Percentiles rank a stretch among this genome's conserved stretches.
These are phyloP conservation scores for Nettapus auritus DNA, from an alignment of 2,113 vertebrate species.

Conservation along the genomic window DNA sequence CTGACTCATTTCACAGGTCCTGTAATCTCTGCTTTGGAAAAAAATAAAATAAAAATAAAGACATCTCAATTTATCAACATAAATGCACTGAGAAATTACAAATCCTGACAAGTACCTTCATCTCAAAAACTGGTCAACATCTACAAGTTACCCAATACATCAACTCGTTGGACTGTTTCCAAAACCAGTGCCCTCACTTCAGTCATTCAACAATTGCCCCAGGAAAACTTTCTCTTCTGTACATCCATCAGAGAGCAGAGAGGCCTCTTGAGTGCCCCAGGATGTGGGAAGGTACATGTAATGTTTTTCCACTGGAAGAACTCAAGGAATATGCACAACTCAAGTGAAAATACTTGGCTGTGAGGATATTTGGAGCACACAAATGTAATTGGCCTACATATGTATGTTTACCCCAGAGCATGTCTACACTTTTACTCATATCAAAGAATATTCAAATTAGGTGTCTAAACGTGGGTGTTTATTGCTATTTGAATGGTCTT, in stretches of 20 bases:
- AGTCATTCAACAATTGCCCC: neutral
- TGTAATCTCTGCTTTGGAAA: neutral
- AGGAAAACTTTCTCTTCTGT: neutral
- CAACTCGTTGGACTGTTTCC: neutral
- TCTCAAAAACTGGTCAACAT: neutral
- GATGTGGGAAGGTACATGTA: neutral
- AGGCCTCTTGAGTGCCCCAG: neutral
- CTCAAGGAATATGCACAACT: neutral
- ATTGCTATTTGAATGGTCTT: neutral
- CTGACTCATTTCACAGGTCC: neutral
- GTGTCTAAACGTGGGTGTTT: neutral
- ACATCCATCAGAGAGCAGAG: neutral
- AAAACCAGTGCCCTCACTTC: neutral
- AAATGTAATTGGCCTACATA: neutral
- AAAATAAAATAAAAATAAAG: neutral
- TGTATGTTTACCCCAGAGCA: neutral
- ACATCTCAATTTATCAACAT: neutral
- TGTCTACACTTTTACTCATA: fast-evolving
- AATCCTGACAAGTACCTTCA: neutral
- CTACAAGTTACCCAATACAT: neutral
- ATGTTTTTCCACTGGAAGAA: neutral
- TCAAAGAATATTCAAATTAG: neutral
- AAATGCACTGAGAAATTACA: neutral
- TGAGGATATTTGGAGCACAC: neutral
- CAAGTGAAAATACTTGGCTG: neutral